Evolutionary conservation across 2,888 invertebrate genomes (phyloP), one percentile per base, ranked within the genome.

Genomic region (Trissonchulus sp.): DNA sequence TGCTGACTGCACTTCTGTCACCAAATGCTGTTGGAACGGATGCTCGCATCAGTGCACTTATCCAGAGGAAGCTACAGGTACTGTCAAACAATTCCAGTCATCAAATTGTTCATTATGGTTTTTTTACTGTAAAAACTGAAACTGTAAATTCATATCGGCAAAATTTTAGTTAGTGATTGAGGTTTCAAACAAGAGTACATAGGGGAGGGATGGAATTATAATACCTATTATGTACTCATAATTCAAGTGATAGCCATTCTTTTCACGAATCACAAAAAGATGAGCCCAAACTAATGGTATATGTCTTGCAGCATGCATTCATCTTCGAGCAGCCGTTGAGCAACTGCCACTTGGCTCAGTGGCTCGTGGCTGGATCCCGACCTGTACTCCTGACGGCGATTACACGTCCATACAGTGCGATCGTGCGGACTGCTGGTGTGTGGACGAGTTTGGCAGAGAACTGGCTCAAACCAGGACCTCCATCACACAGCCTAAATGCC

Each of bases 11-110:
- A 34, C 68, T 30, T 65, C 68, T 8, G 68, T 65, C n/a, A n/a
- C 68, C 31, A 65, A 65, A 34, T 65, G 68, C n/a, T 65, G 68
- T n/a, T 65, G 68, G 68, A 65, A 65, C 28, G 35, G 68, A 8
- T 65, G 68, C n/a, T 8, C 68, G 15, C 8, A 33, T 8, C 8
- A 65, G 28, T 65, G 68, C 28, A 8, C 28, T 18, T 28, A 65
- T 65, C 68, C 68, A 15, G 15, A 65, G 8, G n/a, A 65, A 65
- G 68, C 68, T 33, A 65, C 68, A 15, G 68, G 68, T 65, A 48
- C n/a, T n/a, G n/a, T n/a, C n/a, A n/a, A n/a, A n/a, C n/a, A n/a
- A n/a, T n/a, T n/a, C n/a, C n/a, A n/a, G n/a, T n/a, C n/a, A n/a
- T n/a, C n/a, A n/a, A n/a, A n/a, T n/a, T n/a, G n/a, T n/a, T n/a